Percentiles rank a stretch among this genome's conserved stretches.
Evolutionary conservation across 1,140 invertebrate species (phyloP).

Genomic region (Drosophila biarmipes): DNA sequence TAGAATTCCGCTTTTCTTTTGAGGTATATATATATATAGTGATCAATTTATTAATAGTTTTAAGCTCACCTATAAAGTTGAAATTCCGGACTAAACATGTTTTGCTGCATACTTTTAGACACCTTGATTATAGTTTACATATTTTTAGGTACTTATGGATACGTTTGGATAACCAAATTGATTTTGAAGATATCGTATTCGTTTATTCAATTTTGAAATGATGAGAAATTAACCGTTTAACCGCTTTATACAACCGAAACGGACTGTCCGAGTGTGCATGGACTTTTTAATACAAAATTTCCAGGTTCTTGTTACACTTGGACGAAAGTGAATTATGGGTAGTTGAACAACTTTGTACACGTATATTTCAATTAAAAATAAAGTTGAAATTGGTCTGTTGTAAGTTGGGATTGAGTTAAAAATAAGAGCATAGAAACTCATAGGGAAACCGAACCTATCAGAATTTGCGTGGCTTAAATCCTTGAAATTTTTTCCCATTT

Average conservation of each 20-base stretch:
- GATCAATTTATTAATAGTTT: too few species aligned
- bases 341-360: slow-evolving; percentile 62
- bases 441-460: not conserved
- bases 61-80: too few species aligned
- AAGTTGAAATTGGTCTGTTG: slow-evolving; percentile 40
- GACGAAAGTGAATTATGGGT: slow-evolving; percentile 59
- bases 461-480: slow-evolving; percentile 1
- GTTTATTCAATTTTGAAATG: too few species aligned
- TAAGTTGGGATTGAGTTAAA: not conserved
- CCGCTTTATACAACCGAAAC: not conserved
- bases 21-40: too few species aligned
- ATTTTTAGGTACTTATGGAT: too few species aligned
- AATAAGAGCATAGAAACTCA: not conserved
- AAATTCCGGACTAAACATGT: too few species aligned
- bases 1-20: not conserved
- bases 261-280: slow-evolving; percentile 4
- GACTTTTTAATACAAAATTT: slow-evolving; percentile 17
- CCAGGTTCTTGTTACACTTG: slow-evolving; percentile 23
- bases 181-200: not conserved
- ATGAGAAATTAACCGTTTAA: too few species aligned
- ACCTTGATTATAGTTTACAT: too few species aligned
- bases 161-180: too few species aligned
- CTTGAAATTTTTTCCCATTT: not conserved
- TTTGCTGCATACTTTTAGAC: too few species aligned
- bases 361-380: slow-evolving; percentile 69